Percentiles rank a stretch among this genome's conserved stretches.
Evolutionary conservation across 2,888 invertebrate genomes (phyloP).

Genomic region (Horisme vitalbata): DNA sequence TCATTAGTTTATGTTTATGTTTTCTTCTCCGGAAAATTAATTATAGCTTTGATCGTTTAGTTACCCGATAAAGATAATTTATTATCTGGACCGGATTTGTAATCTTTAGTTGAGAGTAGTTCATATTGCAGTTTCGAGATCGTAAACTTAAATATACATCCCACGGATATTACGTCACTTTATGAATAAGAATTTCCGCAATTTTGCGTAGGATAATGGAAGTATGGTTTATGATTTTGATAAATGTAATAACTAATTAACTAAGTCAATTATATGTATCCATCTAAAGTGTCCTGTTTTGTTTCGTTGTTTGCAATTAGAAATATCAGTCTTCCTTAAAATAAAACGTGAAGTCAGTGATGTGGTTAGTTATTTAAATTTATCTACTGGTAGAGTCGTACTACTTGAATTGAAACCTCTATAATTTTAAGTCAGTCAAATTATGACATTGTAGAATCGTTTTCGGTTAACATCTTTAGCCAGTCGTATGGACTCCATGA

Average conservation of each 20-base stretch:
- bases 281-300: neutral
- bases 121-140: neutral
- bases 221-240: neutral
- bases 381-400: too few species aligned
- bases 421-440: too few species aligned
- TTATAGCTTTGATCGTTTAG: too few species aligned
- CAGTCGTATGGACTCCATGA: too few species aligned
- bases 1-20: too few species aligned
- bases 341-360: neutral
- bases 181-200: neutral
- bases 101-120: too few species aligned
- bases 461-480: too few species aligned
- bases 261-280: neutral
- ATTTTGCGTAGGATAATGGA: neutral
- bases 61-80: too few species aligned
- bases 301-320: neutral
- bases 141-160: neutral
- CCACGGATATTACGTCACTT: neutral
- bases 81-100: too few species aligned
- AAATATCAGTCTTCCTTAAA: neutral
- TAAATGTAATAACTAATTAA: neutral
- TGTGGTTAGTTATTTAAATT: conserved; percentile 3
- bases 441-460: too few species aligned
- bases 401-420: too few species aligned
- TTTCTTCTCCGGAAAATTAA: too few species aligned